phyloP scores from a whole-genome alignment of 2,888 invertebrate species.

The Gerris lacustris region DNA sequence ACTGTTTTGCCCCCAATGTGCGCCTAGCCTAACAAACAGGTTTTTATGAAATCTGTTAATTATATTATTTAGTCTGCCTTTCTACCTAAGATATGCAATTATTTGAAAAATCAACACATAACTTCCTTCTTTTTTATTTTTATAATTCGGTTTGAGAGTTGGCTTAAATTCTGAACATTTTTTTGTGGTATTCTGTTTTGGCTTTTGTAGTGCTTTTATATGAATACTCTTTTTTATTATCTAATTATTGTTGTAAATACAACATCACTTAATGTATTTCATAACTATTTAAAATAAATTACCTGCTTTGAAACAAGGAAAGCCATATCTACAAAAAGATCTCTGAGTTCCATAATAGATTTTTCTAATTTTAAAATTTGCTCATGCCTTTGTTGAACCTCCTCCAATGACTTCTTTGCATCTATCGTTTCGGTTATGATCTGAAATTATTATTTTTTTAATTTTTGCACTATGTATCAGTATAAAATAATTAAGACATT shows the following conservation, averaged over 20 bases:
- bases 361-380: conserved; percentile 71
- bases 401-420: conserved; percentile 58
- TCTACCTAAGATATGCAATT: no score
- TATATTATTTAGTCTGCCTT: no score
- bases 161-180: no score
- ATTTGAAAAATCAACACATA: no score
- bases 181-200: no score
- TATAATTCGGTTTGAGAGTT: no score
- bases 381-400: conserved; percentile 68
- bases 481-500: background rate
- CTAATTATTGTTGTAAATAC: background rate
- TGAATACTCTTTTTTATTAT: background rate
- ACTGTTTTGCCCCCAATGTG: no score
- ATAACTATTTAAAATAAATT: conserved; percentile 23
- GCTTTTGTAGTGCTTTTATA: no score
- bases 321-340: conserved; percentile 74
- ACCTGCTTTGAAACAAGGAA: conserved; percentile 65
- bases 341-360: conserved; percentile 61
- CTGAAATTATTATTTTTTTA: conserved; percentile 38
- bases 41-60: no score
- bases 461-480: background rate
- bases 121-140: no score
- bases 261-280: background rate
- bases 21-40: no score
- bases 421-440: conserved; percentile 66